Base-by-base conservation (phyloP, 2,888 invertebrate genomes). In the Globia sparganii region DNA sequence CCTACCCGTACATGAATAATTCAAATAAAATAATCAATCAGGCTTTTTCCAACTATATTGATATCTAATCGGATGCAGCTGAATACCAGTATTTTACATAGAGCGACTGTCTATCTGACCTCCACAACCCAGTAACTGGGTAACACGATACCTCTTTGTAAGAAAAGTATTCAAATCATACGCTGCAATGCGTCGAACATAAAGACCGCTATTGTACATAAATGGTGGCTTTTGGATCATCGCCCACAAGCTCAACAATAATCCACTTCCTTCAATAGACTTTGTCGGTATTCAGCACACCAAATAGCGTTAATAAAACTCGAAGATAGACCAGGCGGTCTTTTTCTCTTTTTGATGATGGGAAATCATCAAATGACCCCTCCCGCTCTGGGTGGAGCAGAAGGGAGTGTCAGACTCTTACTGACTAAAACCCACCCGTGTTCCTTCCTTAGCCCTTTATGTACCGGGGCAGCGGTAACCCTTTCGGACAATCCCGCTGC, bases 211-310 rank as follows among this genome's bases (percentile, higher is more conserved):
- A 53, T 68, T 15, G 21, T n/a, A 21, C 5, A 58, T 37, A 43
- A 43, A 69, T 66, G 21, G 46, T 34, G 15, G 18, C 69, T 37
- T 31, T 77, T 28, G 56, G n/a, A 70, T 25, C 69, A 58, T 76
- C 31, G 81, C 71, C 61, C 43, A 71, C 71, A 28, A 59, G 58
- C n/a, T 70, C 37, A 0, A 49, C 81, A 72, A 68, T 76, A 72
- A 64, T 68, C 64, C 59, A 69, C 56, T 72, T 72, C 68, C 37
- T 56, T 4, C 68, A 68, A 69, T 56, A 59, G 28, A 37, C 43
- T 31, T 28, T 59, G 40, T 53, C 13, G 46, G 37, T 72, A 79
- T 64, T 62, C 49, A 49, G 2, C n/a, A 18, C 34, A 25, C 1
- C 11, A 31, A 31, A 78, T 40, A 40, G 8, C 49, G 21, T 4